Percentiles rank a stretch among this genome's conserved stretches.
Conservation (phyloP, 2,113 vertebrate genomes). For the Anguilla rostrata region DNA sequence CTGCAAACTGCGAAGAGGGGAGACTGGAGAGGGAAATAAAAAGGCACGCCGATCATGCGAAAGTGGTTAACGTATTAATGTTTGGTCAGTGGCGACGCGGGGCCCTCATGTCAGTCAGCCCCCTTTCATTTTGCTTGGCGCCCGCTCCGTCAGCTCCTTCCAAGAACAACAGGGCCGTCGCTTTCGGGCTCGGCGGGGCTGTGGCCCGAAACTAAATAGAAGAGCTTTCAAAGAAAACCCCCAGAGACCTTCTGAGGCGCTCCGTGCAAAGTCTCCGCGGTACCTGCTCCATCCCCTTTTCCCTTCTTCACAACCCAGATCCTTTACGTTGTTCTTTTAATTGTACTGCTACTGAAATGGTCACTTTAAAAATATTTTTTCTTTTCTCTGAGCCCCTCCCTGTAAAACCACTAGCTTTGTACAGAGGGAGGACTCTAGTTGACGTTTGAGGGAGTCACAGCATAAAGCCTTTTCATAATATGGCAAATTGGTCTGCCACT, state of each 20-base stretch:
- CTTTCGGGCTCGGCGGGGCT: not conserved
- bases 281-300: not conserved
- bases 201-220: not conserved
- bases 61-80: not conserved
- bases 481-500: too few relatives aligned
- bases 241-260: not conserved
- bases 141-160: not conserved
- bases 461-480: too few relatives aligned
- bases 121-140: slow-evolving; percentile 5
- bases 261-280: not conserved
- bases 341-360: not conserved
- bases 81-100: not conserved
- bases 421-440: too few relatives aligned
- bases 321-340: not conserved
- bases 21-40: not conserved
- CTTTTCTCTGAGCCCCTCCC: too few relatives aligned
- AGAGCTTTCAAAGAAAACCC: slow-evolving; percentile 1
- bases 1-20: not conserved
- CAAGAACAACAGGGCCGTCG: slow-evolving; percentile 3
- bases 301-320: not conserved
- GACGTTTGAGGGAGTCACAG: too few relatives aligned
- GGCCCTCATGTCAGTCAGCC: not conserved
- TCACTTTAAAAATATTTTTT: not conserved
- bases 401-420: not conserved
- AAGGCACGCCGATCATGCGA: not conserved